Conservation (phyloP, 1,140 invertebrate genomes). For the Ceratina japonica region DNA sequence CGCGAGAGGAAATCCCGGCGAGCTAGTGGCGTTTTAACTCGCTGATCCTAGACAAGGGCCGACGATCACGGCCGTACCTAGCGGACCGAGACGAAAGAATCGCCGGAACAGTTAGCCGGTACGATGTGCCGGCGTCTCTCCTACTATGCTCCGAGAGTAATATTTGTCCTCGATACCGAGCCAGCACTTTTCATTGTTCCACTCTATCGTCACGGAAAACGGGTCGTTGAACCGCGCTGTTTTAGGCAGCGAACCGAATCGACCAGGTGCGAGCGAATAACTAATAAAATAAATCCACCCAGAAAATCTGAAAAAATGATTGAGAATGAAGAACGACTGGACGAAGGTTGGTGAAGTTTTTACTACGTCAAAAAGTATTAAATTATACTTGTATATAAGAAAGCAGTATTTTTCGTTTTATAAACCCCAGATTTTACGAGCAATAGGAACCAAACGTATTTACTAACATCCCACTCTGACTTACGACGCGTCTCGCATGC, state of each 20-base stretch:
- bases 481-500: not conserved
- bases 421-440: no score
- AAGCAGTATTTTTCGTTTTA: no score
- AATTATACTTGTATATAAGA: no score
- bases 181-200: constrained; percentile 21
- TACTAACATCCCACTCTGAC: not conserved
- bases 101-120: constrained; percentile 51
- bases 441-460: no score
- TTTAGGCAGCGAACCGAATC: not conserved
- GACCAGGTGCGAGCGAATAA: not conserved
- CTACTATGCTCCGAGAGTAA: constrained; percentile 1
- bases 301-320: no score
- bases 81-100: constrained; percentile 58
- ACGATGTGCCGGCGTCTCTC: constrained; percentile 11
- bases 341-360: no score
- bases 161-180: constrained; percentile 2
- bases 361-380: no score
- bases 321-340: no score
- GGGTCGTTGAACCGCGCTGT: not conserved
- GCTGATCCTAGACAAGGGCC: constrained; percentile 45
- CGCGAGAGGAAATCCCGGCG: constrained; percentile 46
- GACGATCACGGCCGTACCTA: constrained; percentile 37
- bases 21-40: constrained; percentile 28
- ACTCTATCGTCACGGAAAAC: not conserved
- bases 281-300: not conserved